Percentiles rank a stretch among this genome's conserved stretches.
These are phyloP conservation scores for Antennarius striatus DNA, from an alignment of 2,113 vertebrate species.

Conservation along the genomic window DNA sequence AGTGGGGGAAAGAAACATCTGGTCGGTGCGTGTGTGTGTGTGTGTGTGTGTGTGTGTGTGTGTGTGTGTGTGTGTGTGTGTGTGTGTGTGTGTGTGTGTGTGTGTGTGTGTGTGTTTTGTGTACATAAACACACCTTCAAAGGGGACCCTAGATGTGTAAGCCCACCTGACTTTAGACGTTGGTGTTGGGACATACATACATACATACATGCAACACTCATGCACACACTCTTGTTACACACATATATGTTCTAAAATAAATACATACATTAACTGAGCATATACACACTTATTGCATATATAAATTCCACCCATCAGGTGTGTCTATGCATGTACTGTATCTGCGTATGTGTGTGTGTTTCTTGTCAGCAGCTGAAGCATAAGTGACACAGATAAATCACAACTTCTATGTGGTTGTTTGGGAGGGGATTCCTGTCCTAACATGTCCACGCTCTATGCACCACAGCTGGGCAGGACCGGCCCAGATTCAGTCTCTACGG, in stretches of 20 bases:
- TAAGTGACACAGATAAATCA: slow-evolving; percentile 61
- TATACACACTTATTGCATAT: slow-evolving; percentile 15
- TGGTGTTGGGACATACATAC: slow-evolving; percentile 20
- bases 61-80: slow-evolving; percentile 37
- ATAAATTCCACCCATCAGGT: slow-evolving; percentile 54
- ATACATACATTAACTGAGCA: slow-evolving; percentile 7
- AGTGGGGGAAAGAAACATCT: slow-evolving; percentile 67
- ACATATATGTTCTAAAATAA: neutral
- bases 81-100: slow-evolving; percentile 53
- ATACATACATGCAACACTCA: slow-evolving; percentile 12
- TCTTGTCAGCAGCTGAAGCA: slow-evolving; percentile 56
- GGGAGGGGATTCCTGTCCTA: slow-evolving; percentile 26
- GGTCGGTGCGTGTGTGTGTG: slow-evolving; percentile 57
- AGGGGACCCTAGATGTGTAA: slow-evolving; percentile 57
- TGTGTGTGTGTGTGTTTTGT: slow-evolving; percentile 43
- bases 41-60: slow-evolving; percentile 41
- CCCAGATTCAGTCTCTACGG: slow-evolving; percentile 35
- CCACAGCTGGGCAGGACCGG: slow-evolving; percentile 54
- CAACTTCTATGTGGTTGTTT: slow-evolving; percentile 38
- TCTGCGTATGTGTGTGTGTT: slow-evolving; percentile 17
- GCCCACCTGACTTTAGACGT: slow-evolving; percentile 65
- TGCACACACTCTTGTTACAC: neutral
- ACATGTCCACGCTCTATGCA: slow-evolving; percentile 49
- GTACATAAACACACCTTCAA: slow-evolving; percentile 68
- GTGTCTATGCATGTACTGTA: slow-evolving; percentile 30